Base-by-base conservation (phyloP, 2,888 invertebrate genomes). In the Netelia fuscicornis region DNA sequence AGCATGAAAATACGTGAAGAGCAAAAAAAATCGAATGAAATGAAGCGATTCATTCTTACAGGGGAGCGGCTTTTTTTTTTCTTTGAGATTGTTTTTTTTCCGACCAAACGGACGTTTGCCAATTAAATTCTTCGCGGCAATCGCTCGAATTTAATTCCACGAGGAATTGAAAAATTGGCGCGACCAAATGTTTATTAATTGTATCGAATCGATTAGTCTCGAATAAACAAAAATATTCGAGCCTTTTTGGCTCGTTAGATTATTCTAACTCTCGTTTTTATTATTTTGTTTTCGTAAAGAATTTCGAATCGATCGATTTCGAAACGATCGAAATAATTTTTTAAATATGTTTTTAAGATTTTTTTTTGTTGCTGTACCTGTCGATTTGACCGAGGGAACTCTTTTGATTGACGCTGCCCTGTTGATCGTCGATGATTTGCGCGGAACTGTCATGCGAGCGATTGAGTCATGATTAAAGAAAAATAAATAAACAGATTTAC, bases 371-470 rank as follows among this genome's bases (percentile, higher is more conserved):
- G 17, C 70, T 84, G 88, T 92, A 92, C 92, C 93, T 92, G 92
- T 44, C 72, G 89, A 82, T 89, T 89, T 92, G 86, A 91, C 83
- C 77, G 92, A 91, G 86, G 91, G 88, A 87, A 86, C 89, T 92
- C 91, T 90, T 91, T 93, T 92, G 89, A 91, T 81, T 88, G 89
- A 86, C 84, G 91, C 30, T 85, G 89, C 86, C 89, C 89, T 90
- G 89, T 88, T 84, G 86, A 89, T 87, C 89, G 89, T 78, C 75
- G 85, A 86, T 60, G 88, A 76, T 86, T 90, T 90, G 89, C 88
- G 87, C 81, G 88, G 90, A 91, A 90, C 93, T 93, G 93, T 91
- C 92, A 92, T 92, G 92, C 91, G 91, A 90, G 89, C 86, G 88
- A 90, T 83, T 78, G n/a, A 62, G 42, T 64, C 54, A 71, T 71